Base-by-base conservation (phyloP, 2,888 invertebrate species). In the Microplitis deprimator region DNA sequence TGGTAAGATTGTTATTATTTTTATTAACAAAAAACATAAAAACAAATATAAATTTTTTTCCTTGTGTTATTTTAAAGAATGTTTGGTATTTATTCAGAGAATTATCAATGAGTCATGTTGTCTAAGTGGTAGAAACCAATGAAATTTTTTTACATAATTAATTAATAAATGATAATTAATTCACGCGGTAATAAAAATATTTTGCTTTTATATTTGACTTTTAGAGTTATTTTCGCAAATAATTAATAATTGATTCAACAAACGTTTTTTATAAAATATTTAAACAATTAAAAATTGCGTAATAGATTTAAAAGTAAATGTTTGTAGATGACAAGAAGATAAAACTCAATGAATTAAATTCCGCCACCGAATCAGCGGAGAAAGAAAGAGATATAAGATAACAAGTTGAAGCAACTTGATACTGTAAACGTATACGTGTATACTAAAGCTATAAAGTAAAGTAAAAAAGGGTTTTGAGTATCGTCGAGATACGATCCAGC, bases 1-100 rank as follows among this genome's bases (percentile, higher is more conserved):
- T 85, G 93, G 94, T 94, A 88, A 88, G 84, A 59, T 68, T 65
- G 50, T 71, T 60, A 39, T 20, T 29, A 71, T 20, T 7, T 6
- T 50, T 50, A 50, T 50, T 50, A 50, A 50, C 50, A 50, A 50
- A 5, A 50, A 50, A 50, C 10, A 50, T 50, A 8, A 10, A 7
- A 50, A 50, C 50, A 50, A 50, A 50, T 50, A 50, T 17, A n/a
- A 64, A 64, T 64, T 16, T 64, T 64, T 64, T 64, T 64, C 6
- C 16, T 20, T 16, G 16, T 64, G 20, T 20, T 7, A 64, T 16
- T 64, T 75, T 62, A 68, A 75, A 75, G 64, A 69, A 76, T 76
- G 62, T 62, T 76, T 50, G 71, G 76, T 65, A 76, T 76, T 76
- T 76, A 64, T 65, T 76, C 64, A 70, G 62, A n/a, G 41, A 64